These are phyloP conservation scores for Pogoniulus pusillus DNA, from an alignment of 2,797 vertebrate genomes.

Conservation along the genomic window DNA sequence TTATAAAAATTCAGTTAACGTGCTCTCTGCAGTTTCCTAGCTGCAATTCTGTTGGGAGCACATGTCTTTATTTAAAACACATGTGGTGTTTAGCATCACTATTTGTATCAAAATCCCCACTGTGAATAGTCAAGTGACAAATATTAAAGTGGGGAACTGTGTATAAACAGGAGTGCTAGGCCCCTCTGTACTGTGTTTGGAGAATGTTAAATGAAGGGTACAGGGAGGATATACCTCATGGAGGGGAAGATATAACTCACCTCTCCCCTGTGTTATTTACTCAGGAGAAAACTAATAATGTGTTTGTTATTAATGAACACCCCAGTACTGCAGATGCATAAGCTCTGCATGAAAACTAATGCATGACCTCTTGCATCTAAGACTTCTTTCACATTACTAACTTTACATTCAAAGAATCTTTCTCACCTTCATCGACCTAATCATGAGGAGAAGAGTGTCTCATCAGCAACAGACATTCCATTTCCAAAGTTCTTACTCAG, in stretches of 20 bases:
- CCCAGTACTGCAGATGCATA: neutral
- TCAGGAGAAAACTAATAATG: neutral
- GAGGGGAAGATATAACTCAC: neutral
- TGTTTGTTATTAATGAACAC: neutral
- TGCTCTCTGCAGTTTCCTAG: conserved; percentile 34
- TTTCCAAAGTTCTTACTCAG: neutral
- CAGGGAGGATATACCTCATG: neutral
- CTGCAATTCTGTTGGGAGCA: conserved; percentile 42
- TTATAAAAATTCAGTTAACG: conserved; percentile 61
- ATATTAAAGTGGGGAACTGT: conserved; percentile 29
- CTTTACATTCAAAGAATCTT: neutral
- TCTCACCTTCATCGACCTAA: neutral
- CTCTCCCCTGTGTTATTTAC: neutral
- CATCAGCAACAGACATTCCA: neutral
- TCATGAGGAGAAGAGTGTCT: neutral
- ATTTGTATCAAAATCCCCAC: conserved; percentile 53
- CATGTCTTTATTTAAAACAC: conserved; percentile 40
- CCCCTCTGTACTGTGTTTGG: conserved; percentile 13
- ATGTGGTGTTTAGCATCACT: conserved; percentile 12
- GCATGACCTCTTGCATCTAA: neutral
- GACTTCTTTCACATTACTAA: neutral
- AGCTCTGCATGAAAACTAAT: neutral
- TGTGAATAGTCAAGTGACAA: conserved; percentile 57
- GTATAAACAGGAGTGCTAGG: conserved; percentile 19
- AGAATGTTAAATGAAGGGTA: conserved; percentile 21